phyloP scores from a whole-genome alignment of 53 echinoderm and acorn worm species.

The Actinopyga echinites region DNA sequence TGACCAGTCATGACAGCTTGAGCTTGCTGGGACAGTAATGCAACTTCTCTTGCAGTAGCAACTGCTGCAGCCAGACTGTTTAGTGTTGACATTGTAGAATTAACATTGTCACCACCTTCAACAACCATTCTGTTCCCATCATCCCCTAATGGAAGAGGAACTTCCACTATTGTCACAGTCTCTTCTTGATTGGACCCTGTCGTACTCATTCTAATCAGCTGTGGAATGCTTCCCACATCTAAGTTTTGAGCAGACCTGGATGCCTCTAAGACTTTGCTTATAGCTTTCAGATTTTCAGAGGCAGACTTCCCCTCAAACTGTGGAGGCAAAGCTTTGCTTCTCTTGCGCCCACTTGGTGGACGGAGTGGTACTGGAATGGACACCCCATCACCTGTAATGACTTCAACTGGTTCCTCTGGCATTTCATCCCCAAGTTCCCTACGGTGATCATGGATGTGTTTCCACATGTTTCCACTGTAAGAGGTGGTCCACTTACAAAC shows the following conservation, averaged over 20 bases:
- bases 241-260: background rate
- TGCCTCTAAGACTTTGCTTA: background rate
- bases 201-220: background rate
- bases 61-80: slow-evolving; percentile 64
- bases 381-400: slow-evolving; percentile 45
- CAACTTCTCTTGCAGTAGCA: slow-evolving; percentile 58
- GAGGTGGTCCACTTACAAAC: slow-evolving; percentile 87
- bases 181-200: background rate
- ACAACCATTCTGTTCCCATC: slow-evolving; percentile 34
- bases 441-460: slow-evolving; percentile 85
- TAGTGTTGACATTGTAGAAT: slow-evolving; percentile 46
- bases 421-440: slow-evolving; percentile 71
- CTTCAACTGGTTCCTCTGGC: slow-evolving; percentile 59
- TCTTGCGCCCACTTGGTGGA: slow-evolving; percentile 55
- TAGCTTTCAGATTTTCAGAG: slow-evolving; percentile 13
- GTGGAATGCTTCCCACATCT: background rate
- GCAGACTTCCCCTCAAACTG: slow-evolving; percentile 3
- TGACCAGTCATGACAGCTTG: slow-evolving; percentile 25
- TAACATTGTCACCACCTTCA: slow-evolving; percentile 19
- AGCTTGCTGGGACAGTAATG: slow-evolving; percentile 33
- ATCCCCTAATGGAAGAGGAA: slow-evolving; percentile 31
- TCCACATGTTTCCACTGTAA: slow-evolving; percentile 99
- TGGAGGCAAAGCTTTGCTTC: slow-evolving; percentile 14
- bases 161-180: slow-evolving; percentile 24
- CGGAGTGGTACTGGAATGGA: slow-evolving; percentile 55